A percentile compares a stretch with the other conserved stretches of the same genome.
phyloP scores from a whole-genome alignment of 2,797 vertebrate species.

The Melanotaenia pygmaea region DNA sequence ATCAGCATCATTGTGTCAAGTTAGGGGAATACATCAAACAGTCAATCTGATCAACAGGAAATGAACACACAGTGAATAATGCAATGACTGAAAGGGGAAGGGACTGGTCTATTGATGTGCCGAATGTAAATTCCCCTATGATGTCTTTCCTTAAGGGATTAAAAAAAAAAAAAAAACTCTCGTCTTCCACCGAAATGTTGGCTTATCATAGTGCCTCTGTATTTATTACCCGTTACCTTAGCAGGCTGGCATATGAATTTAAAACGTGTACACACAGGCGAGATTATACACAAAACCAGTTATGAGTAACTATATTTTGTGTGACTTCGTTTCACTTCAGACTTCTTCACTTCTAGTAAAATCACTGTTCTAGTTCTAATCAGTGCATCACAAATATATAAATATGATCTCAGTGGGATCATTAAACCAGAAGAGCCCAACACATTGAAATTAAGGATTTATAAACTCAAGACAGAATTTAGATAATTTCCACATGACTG shows the following conservation, averaged over 20 bases:
- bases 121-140: slow-evolving; percentile 82
- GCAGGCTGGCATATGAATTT: slow-evolving; percentile 78
- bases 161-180: slow-evolving; percentile 17
- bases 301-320: slow-evolving; percentile 4
- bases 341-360: slow-evolving; percentile 1
- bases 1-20: slow-evolving; percentile 90
- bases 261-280: slow-evolving; percentile 58
- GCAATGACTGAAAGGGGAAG: slow-evolving; percentile 80
- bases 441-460: slow-evolving; percentile 59
- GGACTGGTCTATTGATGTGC: slow-evolving; percentile 79
- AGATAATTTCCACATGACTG: slow-evolving; percentile 69
- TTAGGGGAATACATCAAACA: slow-evolving; percentile 86
- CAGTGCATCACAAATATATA: slow-evolving; percentile 23
- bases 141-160: slow-evolving; percentile 43
- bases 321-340: background rate
- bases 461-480: slow-evolving; percentile 56
- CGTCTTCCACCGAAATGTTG: slow-evolving; percentile 61
- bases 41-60: slow-evolving; percentile 93
- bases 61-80: slow-evolving; percentile 87
- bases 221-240: slow-evolving; percentile 81
- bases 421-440: slow-evolving; percentile 64
- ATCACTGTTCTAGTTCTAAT: slow-evolving; percentile 8
- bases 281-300: background rate
- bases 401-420: slow-evolving; percentile 57
- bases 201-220: slow-evolving; percentile 65